Evolutionary conservation across 2,113 vertebrate species (phyloP), one percentile per base, ranked within the genome.

Genomic region (Tyrannus savana): DNA sequence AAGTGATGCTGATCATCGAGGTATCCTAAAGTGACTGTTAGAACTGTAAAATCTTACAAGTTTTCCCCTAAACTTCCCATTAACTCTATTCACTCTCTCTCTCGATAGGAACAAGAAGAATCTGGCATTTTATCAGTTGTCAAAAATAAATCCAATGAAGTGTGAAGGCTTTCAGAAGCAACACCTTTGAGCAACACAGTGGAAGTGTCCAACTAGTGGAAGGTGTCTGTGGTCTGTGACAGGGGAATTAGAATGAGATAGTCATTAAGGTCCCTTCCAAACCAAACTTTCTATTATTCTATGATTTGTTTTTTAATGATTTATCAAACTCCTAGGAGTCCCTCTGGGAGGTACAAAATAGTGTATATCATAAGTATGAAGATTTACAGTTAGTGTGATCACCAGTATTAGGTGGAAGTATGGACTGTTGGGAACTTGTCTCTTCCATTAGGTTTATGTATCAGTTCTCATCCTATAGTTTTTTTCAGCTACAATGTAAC

Each of bases 201-300:
- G 35, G 35, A 37, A 37, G 35, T 37, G 35, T 37, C 35, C 35
- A 37, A 37, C 16, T 68, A 53, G 8, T 53, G n/a, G 60, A 68
- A 68, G 30, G 11, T 62, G 7, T 47, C 39, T 82, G 10, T 62
- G 37, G n/a, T 39, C 23, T 68, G 1, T 60, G 13, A 24, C n/a
- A 19, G 12, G 7, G 7, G 10, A 9, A 2, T 44, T 46, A 28
- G 19, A 75, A 21, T 0, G 0, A 39, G 19, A 46, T 52, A 16
- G 17, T 52, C 39, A 44, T 67, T 52, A 59, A 53, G 33, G 19
- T 59, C 23, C 5, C 10, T 60, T 60, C 39, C 3, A 8, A 39
- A 7, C 7, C 53, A 60, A 46, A 24, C 33, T 75, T 74, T 52
- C 12, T 60, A 3, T 44, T 82, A 37, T n/a, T 89, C 19, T 46